phyloP scores from a whole-genome alignment of 1,140 invertebrate genomes.

The Drosophila burlai region DNA sequence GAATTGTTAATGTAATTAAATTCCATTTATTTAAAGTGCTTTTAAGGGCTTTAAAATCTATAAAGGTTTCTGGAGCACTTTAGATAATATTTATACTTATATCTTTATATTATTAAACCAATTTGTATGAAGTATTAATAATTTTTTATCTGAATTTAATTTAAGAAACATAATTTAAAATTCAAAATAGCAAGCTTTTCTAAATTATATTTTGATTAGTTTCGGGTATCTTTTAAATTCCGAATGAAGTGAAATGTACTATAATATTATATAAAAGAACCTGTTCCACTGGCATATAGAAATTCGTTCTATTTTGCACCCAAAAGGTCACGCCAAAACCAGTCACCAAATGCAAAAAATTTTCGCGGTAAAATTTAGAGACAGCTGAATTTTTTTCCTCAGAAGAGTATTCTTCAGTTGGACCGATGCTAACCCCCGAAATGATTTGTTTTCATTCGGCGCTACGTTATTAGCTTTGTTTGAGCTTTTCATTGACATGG shows the following conservation, averaged over 20 bases:
- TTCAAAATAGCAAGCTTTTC: no score
- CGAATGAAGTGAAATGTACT: neutral
- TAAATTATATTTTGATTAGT: no score
- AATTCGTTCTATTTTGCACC: neutral
- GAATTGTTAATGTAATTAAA: no score
- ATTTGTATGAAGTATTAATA: no score
- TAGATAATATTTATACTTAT: no score
- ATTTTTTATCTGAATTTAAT: no score
- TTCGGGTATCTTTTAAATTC: no score
- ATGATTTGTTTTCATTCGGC: conserved; percentile 35
- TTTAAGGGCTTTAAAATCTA: no score
- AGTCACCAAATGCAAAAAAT: neutral
- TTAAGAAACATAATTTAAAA: no score
- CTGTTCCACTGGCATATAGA: neutral
- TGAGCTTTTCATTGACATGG: conserved; percentile 51
- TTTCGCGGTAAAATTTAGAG: neutral
- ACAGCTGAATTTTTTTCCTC: conserved; percentile 6
- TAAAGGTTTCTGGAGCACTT: no score
- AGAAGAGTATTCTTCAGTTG: conserved; percentile 19
- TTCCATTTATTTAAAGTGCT: no score
- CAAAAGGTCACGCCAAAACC: neutral
- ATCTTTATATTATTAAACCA: no score
- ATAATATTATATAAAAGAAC: neutral
- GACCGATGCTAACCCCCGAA: neutral
- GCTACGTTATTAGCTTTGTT: conserved; percentile 53